phyloP scores from a whole-genome alignment of 2,797 vertebrate species.

The Cyclopterus lumpus region DNA sequence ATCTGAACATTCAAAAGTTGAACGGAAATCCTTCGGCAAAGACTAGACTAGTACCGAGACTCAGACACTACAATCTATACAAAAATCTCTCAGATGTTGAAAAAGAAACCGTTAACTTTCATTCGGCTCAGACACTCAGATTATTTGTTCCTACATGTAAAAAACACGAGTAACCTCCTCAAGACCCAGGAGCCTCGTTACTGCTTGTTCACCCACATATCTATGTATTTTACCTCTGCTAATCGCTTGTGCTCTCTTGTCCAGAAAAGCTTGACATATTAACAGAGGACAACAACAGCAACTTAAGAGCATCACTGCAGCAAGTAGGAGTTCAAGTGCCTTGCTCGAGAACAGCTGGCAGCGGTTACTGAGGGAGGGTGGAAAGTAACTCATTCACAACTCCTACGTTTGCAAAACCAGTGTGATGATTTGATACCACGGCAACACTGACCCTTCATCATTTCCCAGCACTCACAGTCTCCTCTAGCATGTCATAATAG shows the following conservation, averaged over 20 bases:
- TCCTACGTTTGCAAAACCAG: conserved; percentile 20
- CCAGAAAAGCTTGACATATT: not conserved
- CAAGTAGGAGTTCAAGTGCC: not conserved
- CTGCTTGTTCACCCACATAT: not conserved
- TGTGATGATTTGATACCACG: conserved; percentile 11
- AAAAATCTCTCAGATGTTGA: not conserved
- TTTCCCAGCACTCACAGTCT: not conserved
- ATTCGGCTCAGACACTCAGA: not conserved
- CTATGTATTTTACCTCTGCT: not conserved
- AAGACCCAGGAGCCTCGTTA: too few species aligned
- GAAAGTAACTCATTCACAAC: conserved; percentile 41
- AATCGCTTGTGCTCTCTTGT: not conserved
- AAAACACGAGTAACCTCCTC: not conserved
- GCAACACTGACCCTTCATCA: conserved; percentile 14
- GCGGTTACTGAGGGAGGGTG: not conserved
- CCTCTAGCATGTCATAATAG: too few species aligned
- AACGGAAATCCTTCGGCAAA: not conserved
- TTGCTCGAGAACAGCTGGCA: not conserved
- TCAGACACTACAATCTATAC: not conserved
- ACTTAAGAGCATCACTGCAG: too few species aligned
- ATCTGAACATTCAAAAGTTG: not conserved
- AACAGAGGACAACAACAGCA: not conserved
- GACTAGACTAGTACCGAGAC: not conserved
- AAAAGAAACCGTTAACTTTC: not conserved
- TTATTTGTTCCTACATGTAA: not conserved